Percentiles rank a stretch among this genome's conserved stretches.
Conservation (phyloP, 2,113 vertebrate genomes). For the Heloderma charlesbogerti region DNA sequence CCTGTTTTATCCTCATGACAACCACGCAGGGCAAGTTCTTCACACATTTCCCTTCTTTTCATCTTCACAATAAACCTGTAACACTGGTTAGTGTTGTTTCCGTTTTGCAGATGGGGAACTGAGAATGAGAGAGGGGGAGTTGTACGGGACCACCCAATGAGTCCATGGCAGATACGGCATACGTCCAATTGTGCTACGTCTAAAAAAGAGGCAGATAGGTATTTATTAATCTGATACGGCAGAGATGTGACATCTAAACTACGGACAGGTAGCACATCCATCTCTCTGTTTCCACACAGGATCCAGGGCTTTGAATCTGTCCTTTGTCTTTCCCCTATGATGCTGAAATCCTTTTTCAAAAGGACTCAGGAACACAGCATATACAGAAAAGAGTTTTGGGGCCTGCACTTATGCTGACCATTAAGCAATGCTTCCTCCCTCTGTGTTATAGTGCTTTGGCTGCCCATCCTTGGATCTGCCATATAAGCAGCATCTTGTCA, state of each 20-base stretch:
- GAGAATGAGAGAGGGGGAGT: background rate
- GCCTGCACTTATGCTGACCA: background rate
- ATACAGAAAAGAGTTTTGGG: background rate
- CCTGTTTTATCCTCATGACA: background rate
- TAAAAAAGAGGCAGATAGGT: background rate
- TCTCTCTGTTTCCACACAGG: background rate
- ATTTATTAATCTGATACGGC: background rate
- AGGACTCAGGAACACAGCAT: background rate
- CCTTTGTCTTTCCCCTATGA: background rate
- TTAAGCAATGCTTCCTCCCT: background rate
- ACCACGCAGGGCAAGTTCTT: background rate
- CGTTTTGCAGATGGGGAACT: background rate
- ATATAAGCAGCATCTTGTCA: rapidly evolving
- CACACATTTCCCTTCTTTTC: background rate
- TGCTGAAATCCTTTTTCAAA: background rate
- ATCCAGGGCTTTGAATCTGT: background rate
- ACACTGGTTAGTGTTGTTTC: background rate
- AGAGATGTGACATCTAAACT: background rate
- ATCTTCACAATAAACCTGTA: background rate
- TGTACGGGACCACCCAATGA: background rate
- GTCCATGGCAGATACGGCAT: background rate
- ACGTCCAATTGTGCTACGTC: background rate
- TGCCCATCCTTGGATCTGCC: background rate
- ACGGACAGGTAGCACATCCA: background rate
- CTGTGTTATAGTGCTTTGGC: background rate